A percentile compares a stretch with the other conserved stretches of the same genome.
These are phyloP conservation scores for Byasa hedistus DNA, from an alignment of 2,888 invertebrate species.

Conservation along the genomic window DNA sequence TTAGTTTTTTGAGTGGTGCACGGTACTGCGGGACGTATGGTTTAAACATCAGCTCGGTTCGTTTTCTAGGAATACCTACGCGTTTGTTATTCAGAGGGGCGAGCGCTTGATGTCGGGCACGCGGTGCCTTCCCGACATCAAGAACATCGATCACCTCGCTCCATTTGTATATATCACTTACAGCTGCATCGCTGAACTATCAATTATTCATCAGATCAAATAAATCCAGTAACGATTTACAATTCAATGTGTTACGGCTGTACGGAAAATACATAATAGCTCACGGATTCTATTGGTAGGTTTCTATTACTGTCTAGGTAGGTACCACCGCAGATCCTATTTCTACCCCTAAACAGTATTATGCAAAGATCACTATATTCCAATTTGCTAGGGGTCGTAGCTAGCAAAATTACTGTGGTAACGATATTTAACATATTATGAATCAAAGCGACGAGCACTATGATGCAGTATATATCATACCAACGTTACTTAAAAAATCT, in stretches of 20 bases:
- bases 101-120: conserved; percentile 14
- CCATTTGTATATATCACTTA: conserved; percentile 21
- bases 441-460: too few relatives aligned
- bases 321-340: too few relatives aligned
- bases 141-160: not conserved
- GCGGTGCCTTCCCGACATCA: not conserved
- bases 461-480: too few relatives aligned
- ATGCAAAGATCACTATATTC: too few relatives aligned
- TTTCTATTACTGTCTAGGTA: too few relatives aligned
- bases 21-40: not conserved
- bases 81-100: conserved; percentile 17
- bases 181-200: conserved; percentile 8
- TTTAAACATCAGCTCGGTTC: conserved; percentile 3
- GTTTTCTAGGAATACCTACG: conserved; percentile 7
- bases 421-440: too few relatives aligned
- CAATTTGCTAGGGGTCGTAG: too few relatives aligned
- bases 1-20: not conserved
- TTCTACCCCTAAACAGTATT: too few relatives aligned
- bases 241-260: not conserved
- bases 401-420: too few relatives aligned
- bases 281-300: too few relatives aligned
- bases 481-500: too few relatives aligned
- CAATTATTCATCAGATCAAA: conserved; percentile 14
- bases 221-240: conserved; percentile 1
- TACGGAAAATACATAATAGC: too few relatives aligned